Percentiles rank a stretch among this genome's conserved stretches.
Evolutionary conservation across 2,797 vertebrate species (phyloP).

Genomic region (Tapirus indicus): DNA sequence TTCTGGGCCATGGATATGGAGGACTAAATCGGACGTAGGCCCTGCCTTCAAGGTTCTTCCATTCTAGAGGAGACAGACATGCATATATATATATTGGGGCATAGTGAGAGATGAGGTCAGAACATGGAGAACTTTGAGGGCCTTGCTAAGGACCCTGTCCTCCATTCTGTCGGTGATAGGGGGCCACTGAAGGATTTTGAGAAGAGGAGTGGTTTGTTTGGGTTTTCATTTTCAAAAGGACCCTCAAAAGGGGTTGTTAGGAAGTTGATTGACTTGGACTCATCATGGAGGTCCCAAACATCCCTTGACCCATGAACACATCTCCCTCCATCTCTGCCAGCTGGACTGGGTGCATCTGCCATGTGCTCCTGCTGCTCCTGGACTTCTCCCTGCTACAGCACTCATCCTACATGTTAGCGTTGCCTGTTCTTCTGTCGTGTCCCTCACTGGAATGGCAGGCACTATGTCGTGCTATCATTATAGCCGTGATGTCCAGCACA

Average conservation of each 20-base stretch:
- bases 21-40: background rate
- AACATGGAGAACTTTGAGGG: background rate
- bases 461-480: background rate
- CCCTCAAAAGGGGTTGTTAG: background rate
- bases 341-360: background rate
- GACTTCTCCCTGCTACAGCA: background rate
- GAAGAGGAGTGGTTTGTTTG: background rate
- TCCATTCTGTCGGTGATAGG: background rate
- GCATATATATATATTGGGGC: background rate
- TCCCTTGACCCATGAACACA: background rate
- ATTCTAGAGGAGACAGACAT: background rate
- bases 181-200: background rate
- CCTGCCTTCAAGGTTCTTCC: background rate
- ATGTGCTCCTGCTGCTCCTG: fast-evolving
- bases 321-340: no score
- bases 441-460: background rate
- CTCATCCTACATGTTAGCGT: background rate
- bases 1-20: background rate
- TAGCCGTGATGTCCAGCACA: background rate
- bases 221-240: background rate
- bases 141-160: no score
- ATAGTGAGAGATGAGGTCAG: background rate
- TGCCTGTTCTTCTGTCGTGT: no score
- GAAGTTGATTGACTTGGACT: background rate
- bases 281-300: background rate